phyloP scores from a whole-genome alignment of 2,888 invertebrate species.

The Xestia xanthographa region DNA sequence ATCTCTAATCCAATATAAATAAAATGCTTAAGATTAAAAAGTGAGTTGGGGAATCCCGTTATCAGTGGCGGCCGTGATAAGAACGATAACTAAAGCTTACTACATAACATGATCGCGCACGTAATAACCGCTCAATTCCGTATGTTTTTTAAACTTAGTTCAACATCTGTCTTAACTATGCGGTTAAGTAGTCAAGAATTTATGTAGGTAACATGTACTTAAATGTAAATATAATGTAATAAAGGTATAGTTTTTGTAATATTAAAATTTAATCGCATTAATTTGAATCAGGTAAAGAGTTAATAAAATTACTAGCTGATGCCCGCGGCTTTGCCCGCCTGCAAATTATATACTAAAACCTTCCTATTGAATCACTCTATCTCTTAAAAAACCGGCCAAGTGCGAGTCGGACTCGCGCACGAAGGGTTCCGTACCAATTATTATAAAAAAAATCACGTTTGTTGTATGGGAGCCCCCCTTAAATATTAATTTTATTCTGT shows the following conservation, averaged over 20 bases:
- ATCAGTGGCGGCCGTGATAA: not conserved
- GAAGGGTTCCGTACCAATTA: no score
- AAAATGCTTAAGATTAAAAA: not conserved
- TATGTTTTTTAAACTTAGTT: conserved; percentile 50
- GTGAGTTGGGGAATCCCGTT: not conserved
- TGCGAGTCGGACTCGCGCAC: no score
- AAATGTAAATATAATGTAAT: not conserved
- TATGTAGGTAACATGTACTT: conserved; percentile 44
- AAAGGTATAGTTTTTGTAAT: not conserved
- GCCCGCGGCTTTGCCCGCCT: no score
- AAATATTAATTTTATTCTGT: no score
- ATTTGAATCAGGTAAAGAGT: not conserved
- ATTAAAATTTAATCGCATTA: not conserved
- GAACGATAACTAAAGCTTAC: not conserved
- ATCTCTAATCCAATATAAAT: not conserved
- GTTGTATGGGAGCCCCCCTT: no score
- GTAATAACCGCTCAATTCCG: not conserved
- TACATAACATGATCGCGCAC: not conserved
- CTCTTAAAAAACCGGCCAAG: no score
- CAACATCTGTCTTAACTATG: conserved; percentile 50
- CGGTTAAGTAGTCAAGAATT: conserved; percentile 44
- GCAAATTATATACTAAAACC: no score
- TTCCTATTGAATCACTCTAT: no score
- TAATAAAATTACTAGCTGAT: not conserved
- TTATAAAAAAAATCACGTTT: no score